A percentile compares a stretch with the other conserved stretches of the same genome.
phyloP scores from a whole-genome alignment of 2,797 vertebrate genomes.

The Momotus momota region DNA sequence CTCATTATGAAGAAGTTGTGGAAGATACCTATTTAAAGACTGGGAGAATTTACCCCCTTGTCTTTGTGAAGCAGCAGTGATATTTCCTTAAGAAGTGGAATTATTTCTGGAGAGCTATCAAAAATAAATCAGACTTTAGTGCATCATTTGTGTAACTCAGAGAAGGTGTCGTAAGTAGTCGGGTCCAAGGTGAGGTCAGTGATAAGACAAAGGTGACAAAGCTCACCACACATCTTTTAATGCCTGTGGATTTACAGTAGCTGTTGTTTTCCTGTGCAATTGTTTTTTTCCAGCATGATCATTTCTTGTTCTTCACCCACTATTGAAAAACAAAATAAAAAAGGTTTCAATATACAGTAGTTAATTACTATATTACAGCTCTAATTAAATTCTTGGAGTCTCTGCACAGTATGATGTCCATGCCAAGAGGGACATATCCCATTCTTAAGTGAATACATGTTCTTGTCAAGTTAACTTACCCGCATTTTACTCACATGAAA shows the following conservation, averaged over 20 bases:
- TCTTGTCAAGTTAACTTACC: conserved; percentile 59
- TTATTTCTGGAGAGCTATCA: background rate
- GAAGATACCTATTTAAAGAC: background rate
- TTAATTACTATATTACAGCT: conserved; percentile 51
- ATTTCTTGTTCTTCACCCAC: background rate
- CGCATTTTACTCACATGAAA: conserved; percentile 52
- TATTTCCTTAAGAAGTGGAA: background rate
- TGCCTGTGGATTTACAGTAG: background rate
- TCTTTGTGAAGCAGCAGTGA: background rate
- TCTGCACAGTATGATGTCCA: conserved; percentile 40
- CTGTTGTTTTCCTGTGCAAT: background rate
- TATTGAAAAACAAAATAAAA: conserved; percentile 9
- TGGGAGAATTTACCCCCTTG: background rate
- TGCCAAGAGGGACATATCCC: conserved; percentile 51
- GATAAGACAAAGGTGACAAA: background rate
- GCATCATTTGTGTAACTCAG: background rate
- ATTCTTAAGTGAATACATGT: conserved; percentile 50
- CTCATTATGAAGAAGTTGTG: background rate
- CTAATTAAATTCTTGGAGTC: conserved; percentile 63
- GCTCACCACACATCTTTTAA: background rate
- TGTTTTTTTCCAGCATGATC: background rate
- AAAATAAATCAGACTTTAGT: background rate
- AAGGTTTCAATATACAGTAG: conserved; percentile 47
- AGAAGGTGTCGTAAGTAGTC: background rate
- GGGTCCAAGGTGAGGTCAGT: background rate